Percentiles rank a stretch among this genome's conserved stretches.
phyloP scores from a whole-genome alignment of 2,797 vertebrate genomes.

The Phylloscopus collybita region DNA sequence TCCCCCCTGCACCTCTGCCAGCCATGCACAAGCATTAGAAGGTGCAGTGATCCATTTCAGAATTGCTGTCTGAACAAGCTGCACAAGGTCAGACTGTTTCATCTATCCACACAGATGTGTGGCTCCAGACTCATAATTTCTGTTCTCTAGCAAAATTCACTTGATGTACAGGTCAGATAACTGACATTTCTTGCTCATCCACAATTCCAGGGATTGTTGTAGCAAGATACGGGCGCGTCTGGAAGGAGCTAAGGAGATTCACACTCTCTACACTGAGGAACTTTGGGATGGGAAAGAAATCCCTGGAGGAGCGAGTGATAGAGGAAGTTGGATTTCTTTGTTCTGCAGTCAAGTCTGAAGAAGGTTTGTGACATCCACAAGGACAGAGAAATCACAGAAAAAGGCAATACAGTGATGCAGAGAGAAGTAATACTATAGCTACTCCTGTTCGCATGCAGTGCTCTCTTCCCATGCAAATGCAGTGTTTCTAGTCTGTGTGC shows the following conservation, averaged over 20 bases:
- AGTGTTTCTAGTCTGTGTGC: neutral
- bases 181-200: neutral
- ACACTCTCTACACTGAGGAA: slow-evolving; percentile 70
- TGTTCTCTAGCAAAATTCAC: neutral
- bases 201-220: slow-evolving; percentile 65
- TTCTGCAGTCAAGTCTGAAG: slow-evolving; percentile 45
- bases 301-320: slow-evolving; percentile 75
- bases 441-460: neutral
- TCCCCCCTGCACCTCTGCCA: neutral
- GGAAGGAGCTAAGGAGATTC: slow-evolving; percentile 80
- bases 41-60: neutral
- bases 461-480: neutral
- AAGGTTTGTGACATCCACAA: slow-evolving; percentile 61
- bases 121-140: neutral
- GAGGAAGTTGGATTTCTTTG: slow-evolving; percentile 77
- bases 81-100: neutral
- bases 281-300: slow-evolving; percentile 83
- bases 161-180: neutral
- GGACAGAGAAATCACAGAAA: neutral
- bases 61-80: neutral
- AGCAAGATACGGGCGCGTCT: slow-evolving; percentile 55
- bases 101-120: neutral
- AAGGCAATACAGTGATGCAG: neutral
- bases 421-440: neutral
- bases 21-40: neutral